Conservation (phyloP, 2,113 vertebrate genomes). For the Tetrao urogallus region DNA sequence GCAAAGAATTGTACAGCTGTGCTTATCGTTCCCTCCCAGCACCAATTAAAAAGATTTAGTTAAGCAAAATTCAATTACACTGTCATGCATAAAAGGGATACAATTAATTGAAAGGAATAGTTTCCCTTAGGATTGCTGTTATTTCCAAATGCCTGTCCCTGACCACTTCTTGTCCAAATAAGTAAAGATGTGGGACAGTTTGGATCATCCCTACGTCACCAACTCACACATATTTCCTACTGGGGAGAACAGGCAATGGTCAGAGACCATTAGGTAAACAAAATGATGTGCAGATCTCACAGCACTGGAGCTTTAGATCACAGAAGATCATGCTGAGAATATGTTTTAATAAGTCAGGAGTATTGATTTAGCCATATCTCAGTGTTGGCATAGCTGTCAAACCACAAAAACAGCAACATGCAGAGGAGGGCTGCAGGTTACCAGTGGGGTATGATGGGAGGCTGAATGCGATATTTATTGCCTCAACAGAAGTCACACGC, state of each 20-base stretch:
- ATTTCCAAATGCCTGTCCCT: neutral
- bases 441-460: neutral
- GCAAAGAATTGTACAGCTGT: neutral
- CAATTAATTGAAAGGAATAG: constrained; percentile 71
- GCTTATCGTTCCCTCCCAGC: constrained; percentile 22
- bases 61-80: constrained; percentile 60
- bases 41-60: constrained; percentile 56
- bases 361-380: neutral
- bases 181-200: neutral
- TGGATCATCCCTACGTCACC: rapidly evolving
- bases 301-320: neutral
- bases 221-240: neutral
- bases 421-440: neutral
- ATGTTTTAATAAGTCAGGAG: neutral
- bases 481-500: rapidly evolving
- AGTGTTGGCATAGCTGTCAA: neutral
- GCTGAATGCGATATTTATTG: neutral
- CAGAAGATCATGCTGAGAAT: neutral
- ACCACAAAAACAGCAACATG: neutral
- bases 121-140: constrained; percentile 10
- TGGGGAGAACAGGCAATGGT: neutral
- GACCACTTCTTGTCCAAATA: neutral
- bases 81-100: constrained; percentile 72
- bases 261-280: neutral
- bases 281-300: neutral